Conservation (phyloP, 2,113 vertebrate species). For the Kryptolebias marmoratus region DNA sequence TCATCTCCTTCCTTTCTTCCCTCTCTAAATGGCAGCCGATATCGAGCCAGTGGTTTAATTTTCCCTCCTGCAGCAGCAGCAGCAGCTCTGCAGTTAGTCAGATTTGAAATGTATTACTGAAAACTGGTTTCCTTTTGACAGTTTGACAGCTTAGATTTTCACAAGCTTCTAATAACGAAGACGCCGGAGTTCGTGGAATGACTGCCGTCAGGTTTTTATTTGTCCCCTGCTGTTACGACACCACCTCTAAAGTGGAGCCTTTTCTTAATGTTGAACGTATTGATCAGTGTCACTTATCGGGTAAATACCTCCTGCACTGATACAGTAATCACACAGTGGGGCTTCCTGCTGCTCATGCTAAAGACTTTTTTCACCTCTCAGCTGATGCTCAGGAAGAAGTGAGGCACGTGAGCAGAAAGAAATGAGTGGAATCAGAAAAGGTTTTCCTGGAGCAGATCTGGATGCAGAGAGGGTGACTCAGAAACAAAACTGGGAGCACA, state of each 20-base stretch:
- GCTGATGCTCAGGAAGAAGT: constrained; percentile 4
- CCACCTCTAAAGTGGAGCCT: constrained; percentile 24
- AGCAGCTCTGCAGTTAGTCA: constrained; percentile 39
- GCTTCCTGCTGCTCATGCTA: constrained; percentile 5
- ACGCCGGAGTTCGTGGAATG: constrained; percentile 52
- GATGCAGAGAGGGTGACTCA: not conserved
- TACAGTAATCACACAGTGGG: not conserved
- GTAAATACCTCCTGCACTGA: constrained; percentile 1
- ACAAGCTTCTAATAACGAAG: constrained; percentile 52
- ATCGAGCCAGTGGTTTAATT: constrained; percentile 48
- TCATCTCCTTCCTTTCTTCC: constrained; percentile 34
- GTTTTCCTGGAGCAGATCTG: constrained; percentile 8
- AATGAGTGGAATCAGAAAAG: constrained; percentile 17
- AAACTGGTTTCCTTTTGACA: constrained; percentile 53
- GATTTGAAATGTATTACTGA: constrained; percentile 53
- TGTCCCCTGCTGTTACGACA: constrained; percentile 23
- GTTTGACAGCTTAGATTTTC: constrained; percentile 63
- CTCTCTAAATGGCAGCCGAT: constrained; percentile 49
- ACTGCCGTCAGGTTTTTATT: constrained; percentile 47
- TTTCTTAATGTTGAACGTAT: constrained; percentile 44
- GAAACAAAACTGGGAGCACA: too few species aligned
- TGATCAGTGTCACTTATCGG: constrained; percentile 48
- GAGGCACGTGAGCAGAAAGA: not conserved
- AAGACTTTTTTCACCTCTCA: not conserved
- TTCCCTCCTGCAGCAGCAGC: constrained; percentile 23